Conservation (phyloP, 1,140 invertebrate genomes). For the Ganaspis sp. region DNA sequence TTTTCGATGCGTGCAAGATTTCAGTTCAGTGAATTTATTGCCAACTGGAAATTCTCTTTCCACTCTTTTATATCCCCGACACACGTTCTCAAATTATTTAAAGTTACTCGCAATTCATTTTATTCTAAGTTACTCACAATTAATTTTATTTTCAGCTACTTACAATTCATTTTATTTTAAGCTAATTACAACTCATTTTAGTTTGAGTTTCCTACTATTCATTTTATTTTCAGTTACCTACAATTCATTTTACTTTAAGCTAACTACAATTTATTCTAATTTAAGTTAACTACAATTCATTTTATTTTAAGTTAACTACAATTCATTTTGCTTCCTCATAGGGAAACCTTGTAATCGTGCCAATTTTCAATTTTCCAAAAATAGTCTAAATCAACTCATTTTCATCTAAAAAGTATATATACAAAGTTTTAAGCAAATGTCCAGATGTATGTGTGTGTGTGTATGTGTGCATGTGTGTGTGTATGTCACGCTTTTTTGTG, state of each 20-base stretch:
- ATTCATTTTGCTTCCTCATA: no score
- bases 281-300: no score
- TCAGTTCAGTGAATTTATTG: conserved; percentile 24
- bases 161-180: not conserved
- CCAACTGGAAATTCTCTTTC: conserved; percentile 18
- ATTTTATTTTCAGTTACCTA: not conserved
- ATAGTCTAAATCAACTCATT: no score
- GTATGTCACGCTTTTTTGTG: no score
- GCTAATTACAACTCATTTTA: not conserved
- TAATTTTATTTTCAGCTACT: not conserved
- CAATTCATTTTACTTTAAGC: not conserved
- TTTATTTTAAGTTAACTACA: no score
- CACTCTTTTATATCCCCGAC: conserved; percentile 19
- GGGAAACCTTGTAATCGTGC: no score
- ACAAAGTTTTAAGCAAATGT: no score
- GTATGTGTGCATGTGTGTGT: no score
- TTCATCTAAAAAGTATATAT: no score
- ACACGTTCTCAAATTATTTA: not conserved
- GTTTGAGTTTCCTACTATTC: not conserved
- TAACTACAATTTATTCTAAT: not conserved
- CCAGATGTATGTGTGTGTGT: no score
- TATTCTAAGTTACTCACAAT: no score
- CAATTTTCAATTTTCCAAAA: no score
- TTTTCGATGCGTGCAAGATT: conserved; percentile 9
- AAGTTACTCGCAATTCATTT: not conserved